Percentiles rank a stretch among this genome's conserved stretches.
These are phyloP conservation scores for Nymphalis polychloros DNA, from an alignment of 2,888 invertebrate genomes.

Conservation along the genomic window DNA sequence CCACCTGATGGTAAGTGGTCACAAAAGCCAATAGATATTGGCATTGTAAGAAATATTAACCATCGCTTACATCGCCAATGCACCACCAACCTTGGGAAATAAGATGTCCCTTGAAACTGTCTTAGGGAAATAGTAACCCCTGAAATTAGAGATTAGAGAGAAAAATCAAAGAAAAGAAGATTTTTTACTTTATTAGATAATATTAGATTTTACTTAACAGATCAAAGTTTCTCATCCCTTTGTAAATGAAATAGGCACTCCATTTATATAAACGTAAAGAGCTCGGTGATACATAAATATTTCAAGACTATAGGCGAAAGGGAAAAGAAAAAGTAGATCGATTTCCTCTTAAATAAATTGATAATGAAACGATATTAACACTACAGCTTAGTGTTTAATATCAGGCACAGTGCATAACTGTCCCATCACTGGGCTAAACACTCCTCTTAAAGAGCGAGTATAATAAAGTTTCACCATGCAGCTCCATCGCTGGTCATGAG, in stretches of 20 bases:
- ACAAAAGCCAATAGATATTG: no score
- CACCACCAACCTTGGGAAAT: no score
- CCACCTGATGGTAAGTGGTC: no score
- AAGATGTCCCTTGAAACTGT: no score
- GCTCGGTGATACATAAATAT: slow-evolving; percentile 6
- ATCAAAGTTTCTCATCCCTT: slow-evolving; percentile 7
- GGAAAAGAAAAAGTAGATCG: not conserved
- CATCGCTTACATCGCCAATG: no score
- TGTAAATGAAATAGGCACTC: slow-evolving; percentile 12
- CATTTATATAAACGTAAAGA: slow-evolving; percentile 9
- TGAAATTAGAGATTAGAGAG: not conserved
- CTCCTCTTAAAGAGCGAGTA: no score
- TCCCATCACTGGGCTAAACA: no score
- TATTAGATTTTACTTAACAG: slow-evolving; percentile 9
- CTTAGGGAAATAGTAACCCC: not conserved
- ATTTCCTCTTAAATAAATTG: not conserved
- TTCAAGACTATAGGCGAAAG: not conserved
- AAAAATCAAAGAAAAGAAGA: not conserved
- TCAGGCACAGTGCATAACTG: no score
- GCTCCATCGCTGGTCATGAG: no score
- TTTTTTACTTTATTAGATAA: slow-evolving; percentile 8
- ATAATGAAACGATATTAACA: not conserved
- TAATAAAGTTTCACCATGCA: no score
- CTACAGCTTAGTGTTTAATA: not conserved
- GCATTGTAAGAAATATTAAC: no score